These are phyloP conservation scores for Platichthys stellatus DNA, from an alignment of 2,113 vertebrate genomes.

Conservation along the genomic window DNA sequence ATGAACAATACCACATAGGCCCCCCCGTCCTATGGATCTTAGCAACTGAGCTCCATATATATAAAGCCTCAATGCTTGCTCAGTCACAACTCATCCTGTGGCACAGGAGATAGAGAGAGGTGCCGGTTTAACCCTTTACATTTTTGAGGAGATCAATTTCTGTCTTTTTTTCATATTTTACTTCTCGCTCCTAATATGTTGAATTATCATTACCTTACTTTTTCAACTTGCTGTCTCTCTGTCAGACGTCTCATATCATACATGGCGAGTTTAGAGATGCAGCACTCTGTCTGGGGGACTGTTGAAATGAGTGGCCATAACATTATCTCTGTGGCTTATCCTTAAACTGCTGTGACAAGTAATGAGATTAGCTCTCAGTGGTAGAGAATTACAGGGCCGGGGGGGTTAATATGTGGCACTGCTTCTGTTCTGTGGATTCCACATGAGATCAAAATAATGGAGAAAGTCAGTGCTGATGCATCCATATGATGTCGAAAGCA, in stretches of 20 bases:
- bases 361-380: constrained; percentile 34
- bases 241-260: constrained; percentile 7
- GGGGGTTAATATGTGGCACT: neutral
- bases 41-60: constrained; percentile 74
- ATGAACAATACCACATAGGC: constrained; percentile 60
- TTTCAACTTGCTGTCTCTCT: neutral
- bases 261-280: neutral
- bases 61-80: constrained; percentile 46
- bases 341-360: constrained; percentile 36
- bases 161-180: neutral
- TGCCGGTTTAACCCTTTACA: neutral
- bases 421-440: neutral
- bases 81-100: constrained; percentile 17
- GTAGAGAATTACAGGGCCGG: neutral
- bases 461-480: neutral
- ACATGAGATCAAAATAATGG: neutral
- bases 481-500: neutral
- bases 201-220: neutral
- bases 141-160: neutral
- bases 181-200: neutral
- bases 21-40: constrained; percentile 66
- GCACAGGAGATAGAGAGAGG: neutral
- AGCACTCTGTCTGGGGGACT: neutral
- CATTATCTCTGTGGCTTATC: constrained; percentile 7
- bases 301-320: constrained; percentile 29